Evolutionary conservation across 2,888 invertebrate genomes (phyloP), one percentile per base, ranked within the genome.

Genomic region (Selenia dentaria): DNA sequence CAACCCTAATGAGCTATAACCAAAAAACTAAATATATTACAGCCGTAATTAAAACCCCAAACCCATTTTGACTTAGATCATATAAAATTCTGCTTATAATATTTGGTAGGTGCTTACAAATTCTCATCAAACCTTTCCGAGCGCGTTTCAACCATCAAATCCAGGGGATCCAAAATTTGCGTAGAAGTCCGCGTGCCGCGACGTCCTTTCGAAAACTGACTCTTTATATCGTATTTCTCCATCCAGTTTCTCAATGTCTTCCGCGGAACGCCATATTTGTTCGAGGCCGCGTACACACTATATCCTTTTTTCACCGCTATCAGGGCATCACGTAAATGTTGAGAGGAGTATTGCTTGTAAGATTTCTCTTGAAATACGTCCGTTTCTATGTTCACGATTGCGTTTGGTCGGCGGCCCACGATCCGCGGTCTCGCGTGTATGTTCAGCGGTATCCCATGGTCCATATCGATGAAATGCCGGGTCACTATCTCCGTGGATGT

Each of bases 211-310:
- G 91, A 91, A 57, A 90, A 91, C 65, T 91, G 91, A 57, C 91
- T 92, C 62, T 91, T 90, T 20, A 92, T 92, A 60, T 92, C 90
- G 50, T 91, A 91, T 45, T 92, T 91, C 38, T 92, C 92, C 92
- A 92, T 92, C 90, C 92, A 92, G 67, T 92, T 92, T 40, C 92
- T 64, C 13, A 92, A 67, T 16, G 92, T 92, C 44, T 92, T 92
- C 63, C 92, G 75, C 1, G 92, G 92, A 13, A 92, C 92, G 0
- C 92, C 92, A 49, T 83, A 92, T 27, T 92, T 91, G 47, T 91
- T 92, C 0, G 92, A 92, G 0, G 92, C 92, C 0, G 92, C 92
- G 48, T 92, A 92, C 0, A 92, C 92, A 14, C 92, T 92, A 43
- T 90, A 88, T 0, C 92, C 92, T 57, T 86, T 86, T 53, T 91